Conservation (phyloP, 2,888 invertebrate genomes). For the Mesopsocus fuscifrons region DNA sequence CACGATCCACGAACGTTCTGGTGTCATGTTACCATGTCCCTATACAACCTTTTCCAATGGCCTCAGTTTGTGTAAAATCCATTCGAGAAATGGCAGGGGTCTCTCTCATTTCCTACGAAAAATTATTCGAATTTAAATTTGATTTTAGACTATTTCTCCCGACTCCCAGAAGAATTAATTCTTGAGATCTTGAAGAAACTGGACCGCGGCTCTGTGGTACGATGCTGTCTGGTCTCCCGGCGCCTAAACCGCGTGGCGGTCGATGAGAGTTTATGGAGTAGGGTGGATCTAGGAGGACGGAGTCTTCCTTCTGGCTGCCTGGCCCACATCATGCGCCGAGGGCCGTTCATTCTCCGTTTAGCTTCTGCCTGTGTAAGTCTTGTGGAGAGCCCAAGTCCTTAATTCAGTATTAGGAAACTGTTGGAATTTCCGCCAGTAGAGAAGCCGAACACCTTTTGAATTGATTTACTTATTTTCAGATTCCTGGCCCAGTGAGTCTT, state of each 20-base stretch:
- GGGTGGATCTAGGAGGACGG: slow-evolving; percentile 58
- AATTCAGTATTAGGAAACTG: slow-evolving; percentile 13
- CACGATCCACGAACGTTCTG: too few relatives aligned
- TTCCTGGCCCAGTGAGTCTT: slow-evolving; percentile 32
- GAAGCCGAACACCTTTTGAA: neutral
- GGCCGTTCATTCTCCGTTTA: slow-evolving; percentile 56
- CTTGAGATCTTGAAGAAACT: slow-evolving; percentile 65
- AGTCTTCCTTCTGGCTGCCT: slow-evolving; percentile 46
- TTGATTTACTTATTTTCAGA: slow-evolving; percentile 20
- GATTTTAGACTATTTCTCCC: slow-evolving; percentile 41
- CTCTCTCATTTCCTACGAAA: too few relatives aligned
- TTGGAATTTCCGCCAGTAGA: slow-evolving; percentile 12
- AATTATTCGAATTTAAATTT: too few relatives aligned
- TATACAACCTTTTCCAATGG: too few relatives aligned
- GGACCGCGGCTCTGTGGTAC: slow-evolving; percentile 52
- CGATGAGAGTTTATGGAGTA: slow-evolving; percentile 73
- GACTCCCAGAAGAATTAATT: slow-evolving; percentile 71
- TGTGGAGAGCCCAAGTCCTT: too few relatives aligned
- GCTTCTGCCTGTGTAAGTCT: slow-evolving; percentile 54
- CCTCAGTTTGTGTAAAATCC: too few relatives aligned
- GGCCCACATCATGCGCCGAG: slow-evolving; percentile 53
- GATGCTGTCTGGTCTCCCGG: slow-evolving; percentile 52
- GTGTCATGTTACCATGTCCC: too few relatives aligned
- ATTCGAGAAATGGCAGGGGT: too few relatives aligned
- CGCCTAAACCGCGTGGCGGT: slow-evolving; percentile 60